Evolutionary conservation across 2,113 vertebrate species (phyloP), one percentile per base, ranked within the genome.

Genomic region (Elgaria multicarinata): DNA sequence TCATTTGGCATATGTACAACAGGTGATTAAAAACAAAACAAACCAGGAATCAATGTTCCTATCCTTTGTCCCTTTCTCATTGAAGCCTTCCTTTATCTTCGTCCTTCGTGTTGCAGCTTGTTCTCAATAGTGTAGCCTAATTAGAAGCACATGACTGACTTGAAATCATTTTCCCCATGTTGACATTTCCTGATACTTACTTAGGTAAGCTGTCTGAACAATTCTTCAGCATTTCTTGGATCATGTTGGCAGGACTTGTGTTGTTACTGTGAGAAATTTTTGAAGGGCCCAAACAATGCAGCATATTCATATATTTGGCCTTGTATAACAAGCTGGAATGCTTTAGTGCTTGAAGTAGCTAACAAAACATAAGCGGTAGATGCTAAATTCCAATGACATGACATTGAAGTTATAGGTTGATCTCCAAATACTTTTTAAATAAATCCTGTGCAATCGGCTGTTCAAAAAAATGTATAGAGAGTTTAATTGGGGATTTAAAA

Each of bases 301-400:
- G 28, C 46, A 39, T 87, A 80, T 83, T 89, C 85, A 31, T 58
- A 0, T 82, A 46, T 88, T 93, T 86, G 50, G 55, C 90, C 46
- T 71, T 82, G 80, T 88, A 44, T 26, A 90, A 66, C 26, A 55
- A 81, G 67, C 64, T 86, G 89, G 83, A 72, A 42, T 66, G 36
- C 91, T 93, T 16, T 89, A 77, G 50, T 92, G 31, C 50, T 36
- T 83, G 82, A 14, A 83, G 12, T 89, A 72, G 10, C 55, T 86
- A 77, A 39, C 74, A 83, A 91, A 36, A n/a, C 67, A 26, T 26
- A 81, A 3, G 0, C 50, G 69, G 0, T 86, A 87, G 36, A 42
- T 92, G 55, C 91, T 62, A 53, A 0, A 0, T 53, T 64, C 72
- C 36, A 58, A n/a, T 69, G 24, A 6, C 36, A n/a, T 69, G 24